Evolutionary conservation across 2,888 invertebrate genomes (phyloP).

Genomic region (Sipha maydis): DNA sequence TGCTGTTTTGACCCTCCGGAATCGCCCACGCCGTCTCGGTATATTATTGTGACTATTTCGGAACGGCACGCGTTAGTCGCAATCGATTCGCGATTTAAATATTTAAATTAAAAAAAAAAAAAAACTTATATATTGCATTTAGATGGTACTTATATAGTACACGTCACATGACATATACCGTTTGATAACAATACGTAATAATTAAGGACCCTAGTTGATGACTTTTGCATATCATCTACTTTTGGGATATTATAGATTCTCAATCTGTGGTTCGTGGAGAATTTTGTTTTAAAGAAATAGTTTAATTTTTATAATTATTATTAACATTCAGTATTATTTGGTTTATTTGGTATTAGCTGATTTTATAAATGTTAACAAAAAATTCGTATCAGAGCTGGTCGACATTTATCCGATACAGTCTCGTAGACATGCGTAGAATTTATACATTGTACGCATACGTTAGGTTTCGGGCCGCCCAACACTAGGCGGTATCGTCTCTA

Average conservation of each 20-base stretch:
- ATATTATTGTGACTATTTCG: background rate
- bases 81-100: background rate
- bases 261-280: too few species aligned
- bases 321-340: too few species aligned
- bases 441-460: background rate
- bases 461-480: slow-evolving; percentile 25
- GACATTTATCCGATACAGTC: background rate
- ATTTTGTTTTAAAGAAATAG: too few species aligned
- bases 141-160: too few species aligned
- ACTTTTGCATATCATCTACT: too few species aligned
- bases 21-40: background rate
- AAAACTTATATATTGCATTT: background rate
- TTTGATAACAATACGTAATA: background rate
- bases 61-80: background rate
- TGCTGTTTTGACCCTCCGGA: background rate
- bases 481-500: slow-evolving; percentile 46
- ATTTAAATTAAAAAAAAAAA: background rate
- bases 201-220: too few species aligned
- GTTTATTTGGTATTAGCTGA: too few species aligned
- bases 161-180: background rate
- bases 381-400: background rate
- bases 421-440: background rate
- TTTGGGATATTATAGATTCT: too few species aligned
- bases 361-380: too few species aligned
- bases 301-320: too few species aligned